Evolutionary conservation across 2,113 vertebrate species (phyloP).

Genomic region (Xiphophorus hellerii): DNA sequence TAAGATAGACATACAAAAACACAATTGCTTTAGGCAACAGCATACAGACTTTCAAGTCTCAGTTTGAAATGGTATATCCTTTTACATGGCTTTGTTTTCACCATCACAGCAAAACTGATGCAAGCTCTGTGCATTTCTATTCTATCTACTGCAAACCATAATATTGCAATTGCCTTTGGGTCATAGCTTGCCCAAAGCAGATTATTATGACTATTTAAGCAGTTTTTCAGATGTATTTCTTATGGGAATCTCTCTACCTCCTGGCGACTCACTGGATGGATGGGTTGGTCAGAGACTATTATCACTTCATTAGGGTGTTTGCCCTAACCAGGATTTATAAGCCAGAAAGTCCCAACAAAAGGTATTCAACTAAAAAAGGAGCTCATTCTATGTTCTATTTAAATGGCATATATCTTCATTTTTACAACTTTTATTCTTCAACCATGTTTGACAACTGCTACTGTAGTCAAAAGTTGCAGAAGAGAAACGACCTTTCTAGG

Average conservation of each 20-base stretch:
- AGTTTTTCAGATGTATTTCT: not conserved
- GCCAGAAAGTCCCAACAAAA: not conserved
- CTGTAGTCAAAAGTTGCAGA: too few relatives aligned
- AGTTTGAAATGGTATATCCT: constrained; percentile 14
- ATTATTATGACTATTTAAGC: constrained; percentile 39
- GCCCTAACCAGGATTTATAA: not conserved
- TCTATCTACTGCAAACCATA: constrained; percentile 7
- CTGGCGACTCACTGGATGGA: too few relatives aligned
- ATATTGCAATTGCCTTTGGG: constrained; percentile 31
- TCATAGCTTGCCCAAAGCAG: constrained; percentile 29
- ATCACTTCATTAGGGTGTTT: not conserved
- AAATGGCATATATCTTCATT: not conserved
- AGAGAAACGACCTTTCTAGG: too few relatives aligned
- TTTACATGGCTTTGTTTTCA: constrained; percentile 32
- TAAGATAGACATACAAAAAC: constrained; percentile 14
- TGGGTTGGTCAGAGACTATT: not conserved
- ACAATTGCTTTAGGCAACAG: constrained; percentile 9
- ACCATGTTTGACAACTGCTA: constrained; percentile 2
- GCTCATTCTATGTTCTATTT: not conserved
- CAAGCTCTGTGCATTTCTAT: not conserved
- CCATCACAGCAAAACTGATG: constrained; percentile 43
- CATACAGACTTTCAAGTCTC: constrained; percentile 38
- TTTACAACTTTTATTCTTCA: not conserved
- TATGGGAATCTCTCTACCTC: not conserved
- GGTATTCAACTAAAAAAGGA: too few relatives aligned